phyloP scores from a whole-genome alignment of 2,113 vertebrate species.

The Tylochromis polylepis region DNA sequence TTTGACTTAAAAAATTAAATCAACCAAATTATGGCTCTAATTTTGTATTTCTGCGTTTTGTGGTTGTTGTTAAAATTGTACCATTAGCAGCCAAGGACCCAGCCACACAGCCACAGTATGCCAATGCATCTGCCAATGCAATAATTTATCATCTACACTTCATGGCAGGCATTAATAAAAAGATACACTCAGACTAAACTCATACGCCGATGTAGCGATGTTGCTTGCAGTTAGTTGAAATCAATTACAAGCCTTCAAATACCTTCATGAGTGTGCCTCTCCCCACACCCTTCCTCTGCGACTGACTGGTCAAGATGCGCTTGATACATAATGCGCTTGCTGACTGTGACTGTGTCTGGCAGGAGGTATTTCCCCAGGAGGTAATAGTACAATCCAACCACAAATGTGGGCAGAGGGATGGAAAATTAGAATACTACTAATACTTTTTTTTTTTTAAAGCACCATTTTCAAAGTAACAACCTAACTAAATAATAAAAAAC shows the following conservation, averaged over 20 bases:
- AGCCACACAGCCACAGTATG: not conserved
- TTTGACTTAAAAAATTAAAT: not conserved
- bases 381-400: not conserved
- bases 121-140: not conserved
- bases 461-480: not conserved
- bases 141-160: not conserved
- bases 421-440: not conserved
- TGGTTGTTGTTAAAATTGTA: not conserved
- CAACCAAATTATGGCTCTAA: not conserved
- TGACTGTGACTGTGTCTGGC: not conserved
- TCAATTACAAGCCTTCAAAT: not conserved
- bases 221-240: not conserved
- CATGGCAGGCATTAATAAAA: not conserved
- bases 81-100: not conserved
- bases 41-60: not conserved
- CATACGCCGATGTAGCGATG: not conserved
- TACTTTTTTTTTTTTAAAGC: not conserved
- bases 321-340: not conserved
- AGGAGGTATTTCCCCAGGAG: not conserved
- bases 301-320: not conserved
- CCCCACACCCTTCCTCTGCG: not conserved
- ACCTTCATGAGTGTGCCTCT: not conserved
- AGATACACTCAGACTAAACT: not conserved
- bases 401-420: not conserved
- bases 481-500: not conserved